These are phyloP conservation scores for Vireo griseus DNA, from an alignment of 2,797 vertebrate species.

Conservation along the genomic window DNA sequence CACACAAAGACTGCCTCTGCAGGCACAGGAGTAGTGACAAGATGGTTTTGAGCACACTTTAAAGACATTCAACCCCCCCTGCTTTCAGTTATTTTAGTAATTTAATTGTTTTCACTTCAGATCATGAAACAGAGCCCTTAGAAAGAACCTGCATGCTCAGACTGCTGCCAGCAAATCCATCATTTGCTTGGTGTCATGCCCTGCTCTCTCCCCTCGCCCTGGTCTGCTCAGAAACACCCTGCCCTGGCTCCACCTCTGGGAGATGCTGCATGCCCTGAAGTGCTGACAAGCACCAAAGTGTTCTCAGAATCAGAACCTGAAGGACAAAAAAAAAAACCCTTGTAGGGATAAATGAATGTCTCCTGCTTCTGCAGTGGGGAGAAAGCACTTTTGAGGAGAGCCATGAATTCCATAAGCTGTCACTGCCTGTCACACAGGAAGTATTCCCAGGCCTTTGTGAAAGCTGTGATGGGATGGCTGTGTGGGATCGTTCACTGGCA, in stretches of 20 bases:
- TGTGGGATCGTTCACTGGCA: not conserved
- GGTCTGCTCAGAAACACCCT: not conserved
- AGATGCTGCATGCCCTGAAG: not conserved
- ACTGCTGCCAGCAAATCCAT: not conserved
- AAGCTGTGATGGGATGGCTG: not conserved
- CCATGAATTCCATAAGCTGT: not conserved
- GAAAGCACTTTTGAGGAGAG: not conserved
- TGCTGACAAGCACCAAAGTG: not conserved
- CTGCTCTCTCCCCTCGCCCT: not conserved
- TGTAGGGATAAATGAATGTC: not conserved
- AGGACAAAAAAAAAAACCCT: not conserved
- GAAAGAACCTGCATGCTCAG: not conserved
- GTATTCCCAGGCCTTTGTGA: not conserved
- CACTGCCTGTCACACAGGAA: not conserved
- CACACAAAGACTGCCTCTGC: not conserved
- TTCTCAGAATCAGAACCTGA: not conserved
- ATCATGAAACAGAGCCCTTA: not conserved
- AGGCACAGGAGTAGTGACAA: not conserved
- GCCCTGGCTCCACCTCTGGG: not conserved
- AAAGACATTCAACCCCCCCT: not conserved
- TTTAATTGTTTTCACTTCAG: not conserved
- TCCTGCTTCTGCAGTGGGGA: not conserved
- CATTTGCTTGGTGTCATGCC: fast-evolving
- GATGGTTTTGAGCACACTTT: not conserved
- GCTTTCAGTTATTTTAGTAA: not conserved